Evolutionary conservation across 2,113 vertebrate species (phyloP).

Genomic region (Speoplatyrhinus poulsoni): DNA sequence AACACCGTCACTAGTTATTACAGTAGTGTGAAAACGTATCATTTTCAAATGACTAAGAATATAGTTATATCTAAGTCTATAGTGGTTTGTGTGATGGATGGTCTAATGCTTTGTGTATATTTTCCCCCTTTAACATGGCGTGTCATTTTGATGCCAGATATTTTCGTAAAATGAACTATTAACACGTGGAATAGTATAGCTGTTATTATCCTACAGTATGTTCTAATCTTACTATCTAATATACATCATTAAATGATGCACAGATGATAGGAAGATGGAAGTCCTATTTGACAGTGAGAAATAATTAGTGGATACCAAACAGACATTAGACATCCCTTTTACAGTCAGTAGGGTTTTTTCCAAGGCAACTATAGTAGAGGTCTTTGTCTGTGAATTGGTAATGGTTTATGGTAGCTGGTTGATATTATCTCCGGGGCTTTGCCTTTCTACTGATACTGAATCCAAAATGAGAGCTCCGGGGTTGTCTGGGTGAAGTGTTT

Average conservation of each 20-base stretch:
- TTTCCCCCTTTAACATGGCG: too few relatives aligned
- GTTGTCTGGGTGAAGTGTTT: slow-evolving; percentile 7
- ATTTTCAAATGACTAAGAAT: too few relatives aligned
- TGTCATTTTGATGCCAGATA: too few relatives aligned
- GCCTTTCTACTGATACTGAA: slow-evolving; percentile 8
- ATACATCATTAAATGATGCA: not conserved
- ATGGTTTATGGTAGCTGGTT: not conserved
- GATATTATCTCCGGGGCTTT: slow-evolving; percentile 32
- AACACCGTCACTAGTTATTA: too few relatives aligned
- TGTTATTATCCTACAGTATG: not conserved
- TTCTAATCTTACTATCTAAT: not conserved
- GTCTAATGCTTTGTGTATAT: too few relatives aligned
- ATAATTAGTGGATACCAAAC: not conserved
- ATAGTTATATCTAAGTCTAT: too few relatives aligned
- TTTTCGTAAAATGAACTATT: too few relatives aligned
- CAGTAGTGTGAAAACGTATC: too few relatives aligned
- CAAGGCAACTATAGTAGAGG: not conserved
- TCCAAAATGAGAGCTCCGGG: slow-evolving; percentile 12
- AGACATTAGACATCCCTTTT: not conserved
- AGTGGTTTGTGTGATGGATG: too few relatives aligned
- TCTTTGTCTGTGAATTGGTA: not conserved
- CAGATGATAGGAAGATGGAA: not conserved
- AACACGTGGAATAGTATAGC: too few relatives aligned
- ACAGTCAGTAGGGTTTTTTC: not conserved
- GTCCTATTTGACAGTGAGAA: not conserved